Conservation (phyloP, 2,888 invertebrate genomes). For the Polydrusus cervinus region DNA sequence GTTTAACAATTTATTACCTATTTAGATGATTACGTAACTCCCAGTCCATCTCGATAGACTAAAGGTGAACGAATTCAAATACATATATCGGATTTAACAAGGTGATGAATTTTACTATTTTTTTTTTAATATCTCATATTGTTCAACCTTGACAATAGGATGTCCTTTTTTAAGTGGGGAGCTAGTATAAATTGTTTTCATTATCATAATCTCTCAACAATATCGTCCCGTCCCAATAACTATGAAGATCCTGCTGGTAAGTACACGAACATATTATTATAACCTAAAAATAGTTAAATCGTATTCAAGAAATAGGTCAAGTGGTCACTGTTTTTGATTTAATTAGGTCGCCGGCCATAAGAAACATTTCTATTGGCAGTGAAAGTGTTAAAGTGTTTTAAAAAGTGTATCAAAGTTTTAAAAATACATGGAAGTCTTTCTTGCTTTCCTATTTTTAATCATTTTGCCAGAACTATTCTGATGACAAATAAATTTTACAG, state of each 20-base stretch:
- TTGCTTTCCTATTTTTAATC: too few species aligned
- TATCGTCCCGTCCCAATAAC: conserved; percentile 21
- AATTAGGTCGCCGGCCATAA: too few species aligned
- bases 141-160: conserved; percentile 55
- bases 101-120: conserved; percentile 49
- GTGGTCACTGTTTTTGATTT: too few species aligned
- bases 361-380: too few species aligned
- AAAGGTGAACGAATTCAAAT: conserved; percentile 55
- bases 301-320: background rate
- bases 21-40: conserved; percentile 46
- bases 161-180: conserved; percentile 53
- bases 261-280: conserved; percentile 17
- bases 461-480: too few species aligned
- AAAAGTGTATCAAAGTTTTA: too few species aligned
- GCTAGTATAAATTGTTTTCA: conserved; percentile 48
- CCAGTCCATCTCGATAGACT: conserved; percentile 11
- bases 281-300: background rate
- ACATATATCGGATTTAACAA: conserved; percentile 31
- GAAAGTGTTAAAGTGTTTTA: too few species aligned
- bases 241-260: conserved; percentile 53
- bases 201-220: conserved; percentile 48
- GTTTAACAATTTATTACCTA: conserved; percentile 48
- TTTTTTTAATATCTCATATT: conserved; percentile 46
- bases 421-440: too few species aligned
- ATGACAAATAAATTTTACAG: too few species aligned